Conservation (phyloP, 2,888 invertebrate species). For the Oscheius myriophilus region DNA sequence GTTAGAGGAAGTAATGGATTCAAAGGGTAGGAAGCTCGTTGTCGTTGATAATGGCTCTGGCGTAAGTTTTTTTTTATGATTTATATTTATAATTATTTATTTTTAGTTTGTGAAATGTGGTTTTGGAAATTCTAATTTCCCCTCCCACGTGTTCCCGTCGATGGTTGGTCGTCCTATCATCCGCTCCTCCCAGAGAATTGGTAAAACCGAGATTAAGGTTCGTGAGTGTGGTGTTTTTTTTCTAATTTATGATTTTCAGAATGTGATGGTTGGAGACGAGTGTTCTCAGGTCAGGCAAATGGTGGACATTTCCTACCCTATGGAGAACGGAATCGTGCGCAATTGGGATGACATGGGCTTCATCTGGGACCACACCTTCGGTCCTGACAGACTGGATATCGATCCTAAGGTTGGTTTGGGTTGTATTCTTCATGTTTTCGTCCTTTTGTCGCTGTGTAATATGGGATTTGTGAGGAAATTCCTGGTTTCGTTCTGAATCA, state of each 20-base stretch:
- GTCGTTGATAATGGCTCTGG: slow-evolving; percentile 99
- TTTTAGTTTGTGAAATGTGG: slow-evolving; percentile 99
- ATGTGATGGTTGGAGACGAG: slow-evolving; percentile 99
- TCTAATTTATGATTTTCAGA: slow-evolving; percentile 77
- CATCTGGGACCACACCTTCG: slow-evolving; percentile 99
- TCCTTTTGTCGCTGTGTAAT: background rate
- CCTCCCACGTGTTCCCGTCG: slow-evolving; percentile 97
- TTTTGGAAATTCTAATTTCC: slow-evolving; percentile 98
- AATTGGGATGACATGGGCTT: slow-evolving; percentile 99
- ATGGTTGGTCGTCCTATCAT: slow-evolving; percentile 98
- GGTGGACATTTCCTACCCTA: slow-evolving; percentile 97
- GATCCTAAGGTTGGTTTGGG: slow-evolving; percentile 78
- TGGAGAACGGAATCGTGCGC: slow-evolving; percentile 92
- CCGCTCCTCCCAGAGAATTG: slow-evolving; percentile 94
- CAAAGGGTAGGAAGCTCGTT: slow-evolving; percentile 89
- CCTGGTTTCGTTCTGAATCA: slow-evolving; percentile 91
- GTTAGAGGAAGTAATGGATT: background rate
- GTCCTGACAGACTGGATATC: slow-evolving; percentile 93
- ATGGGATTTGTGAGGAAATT: slow-evolving; percentile 86
- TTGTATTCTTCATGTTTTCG: background rate
- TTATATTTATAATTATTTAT: background rate
- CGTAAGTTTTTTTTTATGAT: slow-evolving; percentile 78
- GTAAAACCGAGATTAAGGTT: slow-evolving; percentile 89
- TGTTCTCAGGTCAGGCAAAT: slow-evolving; percentile 94
- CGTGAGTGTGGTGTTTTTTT: too few relatives aligned